phyloP scores from a whole-genome alignment of 2,797 vertebrate genomes.

The Chrysocyon brachyurus region DNA sequence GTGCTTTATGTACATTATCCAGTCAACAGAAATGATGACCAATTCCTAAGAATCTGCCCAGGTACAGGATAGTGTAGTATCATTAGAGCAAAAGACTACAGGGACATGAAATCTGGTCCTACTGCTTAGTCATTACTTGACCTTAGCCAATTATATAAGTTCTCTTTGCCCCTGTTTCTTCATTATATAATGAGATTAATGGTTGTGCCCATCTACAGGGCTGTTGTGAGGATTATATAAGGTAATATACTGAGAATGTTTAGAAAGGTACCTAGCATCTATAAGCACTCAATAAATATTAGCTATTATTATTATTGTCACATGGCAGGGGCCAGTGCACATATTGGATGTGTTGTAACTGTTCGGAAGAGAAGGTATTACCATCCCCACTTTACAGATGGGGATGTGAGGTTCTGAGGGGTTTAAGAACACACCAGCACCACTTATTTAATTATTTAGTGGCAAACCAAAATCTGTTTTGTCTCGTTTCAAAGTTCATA shows the following conservation, averaged over 20 bases:
- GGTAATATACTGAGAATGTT: neutral
- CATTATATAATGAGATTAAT: slow-evolving; percentile 53
- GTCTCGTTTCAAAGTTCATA: slow-evolving; percentile 57
- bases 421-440: neutral
- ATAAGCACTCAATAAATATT: neutral
- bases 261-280: neutral
- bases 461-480: slow-evolving; percentile 7
- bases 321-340: neutral
- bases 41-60: neutral
- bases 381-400: neutral
- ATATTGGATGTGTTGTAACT: neutral
- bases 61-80: neutral
- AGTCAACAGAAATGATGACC: neutral
- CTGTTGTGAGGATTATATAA: neutral
- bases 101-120: neutral
- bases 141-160: neutral
- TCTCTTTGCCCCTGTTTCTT: slow-evolving; percentile 25
- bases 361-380: neutral
- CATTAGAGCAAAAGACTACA: neutral
- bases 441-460: slow-evolving; percentile 32
- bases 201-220: neutral
- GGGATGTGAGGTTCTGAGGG: neutral
- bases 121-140: slow-evolving; percentile 31
- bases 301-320: neutral
- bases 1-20: neutral